phyloP scores from a whole-genome alignment of 2,113 vertebrate genomes.

The Tauraco erythrolophus region DNA sequence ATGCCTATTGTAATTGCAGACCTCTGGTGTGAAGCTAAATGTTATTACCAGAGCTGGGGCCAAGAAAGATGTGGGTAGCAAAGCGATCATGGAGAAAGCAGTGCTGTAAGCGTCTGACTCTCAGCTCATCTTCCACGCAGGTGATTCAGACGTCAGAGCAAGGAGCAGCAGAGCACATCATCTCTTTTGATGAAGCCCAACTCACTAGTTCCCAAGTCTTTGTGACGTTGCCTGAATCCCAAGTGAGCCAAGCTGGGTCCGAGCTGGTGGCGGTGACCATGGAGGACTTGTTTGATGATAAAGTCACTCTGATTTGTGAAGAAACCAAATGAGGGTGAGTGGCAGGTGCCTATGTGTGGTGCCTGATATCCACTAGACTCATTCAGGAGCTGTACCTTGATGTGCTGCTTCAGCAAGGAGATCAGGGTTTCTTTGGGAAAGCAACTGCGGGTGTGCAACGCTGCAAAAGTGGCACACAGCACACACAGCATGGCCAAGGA shows the following conservation, averaged over 20 bases:
- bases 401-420: neutral
- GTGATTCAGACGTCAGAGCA: conserved; percentile 69
- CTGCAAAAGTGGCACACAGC: neutral
- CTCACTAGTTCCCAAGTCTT: conserved; percentile 80
- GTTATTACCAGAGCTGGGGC: conserved; percentile 13
- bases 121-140: conserved; percentile 56
- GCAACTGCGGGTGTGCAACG: fast-evolving
- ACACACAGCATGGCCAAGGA: neutral
- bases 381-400: neutral
- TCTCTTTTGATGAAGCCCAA: conserved; percentile 75
- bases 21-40: conserved; percentile 42
- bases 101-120: neutral
- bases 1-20: conserved; percentile 38
- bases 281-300: conserved; percentile 85
- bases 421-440: neutral
- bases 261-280: conserved; percentile 85
- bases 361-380: neutral
- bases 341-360: fast-evolving
- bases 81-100: neutral
- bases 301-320: conserved; percentile 84
- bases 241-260: conserved; percentile 36
- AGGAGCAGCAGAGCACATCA: conserved; percentile 60
- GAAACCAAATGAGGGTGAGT: conserved; percentile 58
- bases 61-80: neutral
- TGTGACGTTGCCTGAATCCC: conserved; percentile 76